Evolutionary conservation across 35 echinoderm and acorn worm genomes (phyloP).

Genomic region (Heliocidaris tuberculata): DNA sequence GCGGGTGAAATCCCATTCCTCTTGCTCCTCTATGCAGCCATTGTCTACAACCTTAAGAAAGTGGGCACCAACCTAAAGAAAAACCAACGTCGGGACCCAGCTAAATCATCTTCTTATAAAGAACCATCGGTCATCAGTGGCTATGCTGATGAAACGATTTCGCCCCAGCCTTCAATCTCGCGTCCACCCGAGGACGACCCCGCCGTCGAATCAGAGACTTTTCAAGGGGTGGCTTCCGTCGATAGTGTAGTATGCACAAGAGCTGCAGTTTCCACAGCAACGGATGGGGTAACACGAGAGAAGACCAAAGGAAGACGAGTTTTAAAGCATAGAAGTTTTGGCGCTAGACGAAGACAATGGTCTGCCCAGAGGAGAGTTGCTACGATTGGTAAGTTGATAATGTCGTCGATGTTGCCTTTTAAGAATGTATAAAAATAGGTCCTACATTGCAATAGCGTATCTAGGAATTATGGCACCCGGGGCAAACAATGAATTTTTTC

Average conservation of each 20-base stretch:
- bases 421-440: no score
- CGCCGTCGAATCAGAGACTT: background rate
- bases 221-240: background rate
- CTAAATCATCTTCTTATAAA: background rate
- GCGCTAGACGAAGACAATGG: background rate
- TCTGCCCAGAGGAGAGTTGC: constrained; percentile 6
- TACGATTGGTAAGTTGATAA: background rate
- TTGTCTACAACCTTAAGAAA: constrained; percentile 23
- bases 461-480: no score
- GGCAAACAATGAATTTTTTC: no score
- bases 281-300: background rate
- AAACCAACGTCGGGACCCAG: background rate
- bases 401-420: background rate
- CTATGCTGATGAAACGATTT: background rate
- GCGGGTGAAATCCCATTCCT: background rate
- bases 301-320: background rate
- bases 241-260: background rate
- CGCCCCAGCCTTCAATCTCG: background rate
- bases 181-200: background rate
- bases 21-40: background rate
- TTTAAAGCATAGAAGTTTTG: background rate
- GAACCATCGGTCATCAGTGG: background rate
- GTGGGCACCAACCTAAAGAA: background rate
- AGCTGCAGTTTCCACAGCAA: background rate
- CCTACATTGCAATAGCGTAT: no score